Evolutionary conservation across 2,888 invertebrate species (phyloP).

Genomic region (Didymodactylos carnosus): DNA sequence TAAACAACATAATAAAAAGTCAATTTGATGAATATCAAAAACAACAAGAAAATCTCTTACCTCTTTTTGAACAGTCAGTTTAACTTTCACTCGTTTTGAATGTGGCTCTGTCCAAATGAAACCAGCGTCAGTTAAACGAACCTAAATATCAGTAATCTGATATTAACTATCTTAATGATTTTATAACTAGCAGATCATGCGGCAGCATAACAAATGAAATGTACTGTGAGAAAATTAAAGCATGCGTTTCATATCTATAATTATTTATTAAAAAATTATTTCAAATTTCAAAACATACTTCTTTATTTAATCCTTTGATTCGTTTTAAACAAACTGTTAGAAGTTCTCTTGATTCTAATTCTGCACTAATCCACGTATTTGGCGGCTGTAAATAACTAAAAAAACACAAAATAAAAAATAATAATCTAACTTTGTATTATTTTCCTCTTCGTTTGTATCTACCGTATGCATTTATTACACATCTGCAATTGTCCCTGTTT

Average conservation of each 20-base stretch:
- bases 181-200: too few relatives aligned
- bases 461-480: constrained; percentile 78
- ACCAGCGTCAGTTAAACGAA: constrained; percentile 77
- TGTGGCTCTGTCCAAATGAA: constrained; percentile 99
- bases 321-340: constrained; percentile 60
- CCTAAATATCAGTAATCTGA: constrained; percentile 34
- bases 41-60: constrained; percentile 29
- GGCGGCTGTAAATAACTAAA: constrained; percentile 58
- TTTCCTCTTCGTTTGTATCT: neutral
- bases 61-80: constrained; percentile 76
- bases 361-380: constrained; percentile 32
- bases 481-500: constrained; percentile 66
- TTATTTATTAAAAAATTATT: neutral
- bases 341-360: constrained; percentile 73
- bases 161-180: neutral
- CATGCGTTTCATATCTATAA: too few relatives aligned
- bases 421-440: constrained; percentile 15
- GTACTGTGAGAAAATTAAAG: too few relatives aligned
- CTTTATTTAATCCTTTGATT: constrained; percentile 12
- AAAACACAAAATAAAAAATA: constrained; percentile 23
- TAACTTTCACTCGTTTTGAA: constrained; percentile 79
- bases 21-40: neutral
- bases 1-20: constrained; percentile 18
- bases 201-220: too few relatives aligned
- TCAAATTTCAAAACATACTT: neutral